These are phyloP conservation scores for Parapsyche elsis DNA, from an alignment of 1,140 invertebrate species.

Conservation along the genomic window DNA sequence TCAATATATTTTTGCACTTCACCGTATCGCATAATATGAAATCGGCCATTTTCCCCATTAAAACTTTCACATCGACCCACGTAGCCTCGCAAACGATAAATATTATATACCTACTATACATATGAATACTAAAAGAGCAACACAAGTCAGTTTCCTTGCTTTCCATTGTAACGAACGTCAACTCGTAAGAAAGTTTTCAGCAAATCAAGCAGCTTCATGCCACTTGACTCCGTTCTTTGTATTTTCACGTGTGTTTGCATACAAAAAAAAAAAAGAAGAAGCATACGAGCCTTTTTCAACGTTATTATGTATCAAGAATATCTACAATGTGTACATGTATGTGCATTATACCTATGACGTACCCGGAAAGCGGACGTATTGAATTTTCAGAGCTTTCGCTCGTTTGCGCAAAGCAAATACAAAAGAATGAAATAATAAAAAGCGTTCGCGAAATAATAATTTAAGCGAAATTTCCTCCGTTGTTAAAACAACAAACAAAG, in stretches of 20 bases:
- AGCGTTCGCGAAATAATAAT: not conserved
- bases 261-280: constrained; percentile 3
- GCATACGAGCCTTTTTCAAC: not conserved
- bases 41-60: too few relatives aligned
- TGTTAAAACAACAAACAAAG: constrained; percentile 9
- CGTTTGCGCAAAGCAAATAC: constrained; percentile 8
- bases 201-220: not conserved
- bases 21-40: too few relatives aligned
- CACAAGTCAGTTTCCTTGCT: too few relatives aligned
- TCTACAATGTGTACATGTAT: too few relatives aligned
- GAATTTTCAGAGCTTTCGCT: constrained; percentile 12
- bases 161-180: not conserved
- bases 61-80: too few relatives aligned
- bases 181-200: not conserved
- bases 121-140: too few relatives aligned
- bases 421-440: constrained; percentile 2
- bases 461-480: not conserved
- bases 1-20: too few relatives aligned
- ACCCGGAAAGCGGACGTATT: not conserved
- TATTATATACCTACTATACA: too few relatives aligned
- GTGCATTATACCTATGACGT: too few relatives aligned
- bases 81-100: too few relatives aligned
- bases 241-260: constrained; percentile 5
- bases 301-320: constrained; percentile 3
- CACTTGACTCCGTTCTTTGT: not conserved